Evolutionary conservation across 2,113 vertebrate species (phyloP), one percentile per base, ranked within the genome.

Genomic region (Corythornis madagascariensis): DNA sequence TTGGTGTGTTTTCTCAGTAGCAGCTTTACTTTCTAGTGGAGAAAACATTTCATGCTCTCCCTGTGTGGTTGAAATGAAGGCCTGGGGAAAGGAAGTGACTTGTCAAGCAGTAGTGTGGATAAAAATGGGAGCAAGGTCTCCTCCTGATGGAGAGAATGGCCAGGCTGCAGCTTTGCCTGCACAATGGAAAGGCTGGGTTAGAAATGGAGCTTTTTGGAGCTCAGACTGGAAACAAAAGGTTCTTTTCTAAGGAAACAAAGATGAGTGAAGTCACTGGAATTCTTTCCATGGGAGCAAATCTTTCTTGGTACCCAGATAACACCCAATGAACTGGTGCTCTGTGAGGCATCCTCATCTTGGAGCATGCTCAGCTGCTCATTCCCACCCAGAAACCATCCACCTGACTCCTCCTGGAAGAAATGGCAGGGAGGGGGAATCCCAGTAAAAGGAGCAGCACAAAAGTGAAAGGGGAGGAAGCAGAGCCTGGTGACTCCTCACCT

Each of bases 401-500:
- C 3, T 21, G 50, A 10, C 50, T 82, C 57, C 55, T 83, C 38
- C 38, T 38, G 38, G 55, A 33, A 78, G 33, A 48, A 76, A 57
- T 1, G 28, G 67, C 73, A 67, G 21, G 13, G 52, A 53, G n/a
- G 45, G 21, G 3, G 50, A 83, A 91, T 18, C 10, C 22, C 78
- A 83, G 78, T 66, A 91, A 43, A 42, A 73, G 38, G 38, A 55
- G 70, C 73, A 61, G 83, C 35, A 14, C 29, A 25, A 4, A 67
- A 93, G 86, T 13, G 84, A 65, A 74, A 57, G 42, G 38, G 31
- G 55, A 55, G 86, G 70, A 95, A 94, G 50, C 81, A 16, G 78
- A 66, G 75, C 2, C 4, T 52, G 28, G 90, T 91, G 86, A 21
- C 72, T 61, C 83, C 89, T 92, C 87, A 86, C 92, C 91, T 95